These are phyloP conservation scores for Amphilophus citrinellus DNA, from an alignment of 2,113 vertebrate genomes.

Conservation along the genomic window DNA sequence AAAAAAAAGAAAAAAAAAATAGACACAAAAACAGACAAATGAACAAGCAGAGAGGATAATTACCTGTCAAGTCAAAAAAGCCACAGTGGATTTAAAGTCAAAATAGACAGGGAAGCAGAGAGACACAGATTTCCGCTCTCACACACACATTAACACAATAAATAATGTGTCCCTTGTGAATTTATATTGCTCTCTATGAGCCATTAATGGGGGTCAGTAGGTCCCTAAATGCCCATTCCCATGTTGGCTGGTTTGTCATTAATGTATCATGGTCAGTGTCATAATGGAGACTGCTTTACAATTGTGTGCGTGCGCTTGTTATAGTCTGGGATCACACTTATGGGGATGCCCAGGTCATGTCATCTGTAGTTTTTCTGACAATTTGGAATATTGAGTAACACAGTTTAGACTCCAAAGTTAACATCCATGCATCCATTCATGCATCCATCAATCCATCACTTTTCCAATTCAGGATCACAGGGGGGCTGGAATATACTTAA, in stretches of 20 bases:
- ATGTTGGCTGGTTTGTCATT: slow-evolving; percentile 60
- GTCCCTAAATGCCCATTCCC: slow-evolving; percentile 58
- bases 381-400: not conserved
- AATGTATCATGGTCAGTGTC: slow-evolving; percentile 47
- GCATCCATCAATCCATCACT: too few relatives aligned
- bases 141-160: slow-evolving; percentile 19
- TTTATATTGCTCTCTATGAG: slow-evolving; percentile 54
- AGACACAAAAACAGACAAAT: slow-evolving; percentile 27
- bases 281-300: slow-evolving; percentile 19
- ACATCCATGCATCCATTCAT: not conserved
- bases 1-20: slow-evolving; percentile 23
- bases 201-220: slow-evolving; percentile 68
- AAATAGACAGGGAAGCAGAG: slow-evolving; percentile 38
- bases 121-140: not conserved
- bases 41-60: slow-evolving; percentile 20
- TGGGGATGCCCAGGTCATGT: not conserved
- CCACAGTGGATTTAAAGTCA: slow-evolving; percentile 21
- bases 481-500: not conserved
- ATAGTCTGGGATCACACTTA: not conserved
- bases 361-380: not conserved
- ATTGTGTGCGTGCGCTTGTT: not conserved
- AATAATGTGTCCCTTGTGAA: slow-evolving; percentile 59
- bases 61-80: slow-evolving; percentile 17
- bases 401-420: not conserved
- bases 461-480: too few relatives aligned